These are phyloP conservation scores for Copsychus sechellarum DNA, from an alignment of 2,113 vertebrate genomes.

Conservation along the genomic window DNA sequence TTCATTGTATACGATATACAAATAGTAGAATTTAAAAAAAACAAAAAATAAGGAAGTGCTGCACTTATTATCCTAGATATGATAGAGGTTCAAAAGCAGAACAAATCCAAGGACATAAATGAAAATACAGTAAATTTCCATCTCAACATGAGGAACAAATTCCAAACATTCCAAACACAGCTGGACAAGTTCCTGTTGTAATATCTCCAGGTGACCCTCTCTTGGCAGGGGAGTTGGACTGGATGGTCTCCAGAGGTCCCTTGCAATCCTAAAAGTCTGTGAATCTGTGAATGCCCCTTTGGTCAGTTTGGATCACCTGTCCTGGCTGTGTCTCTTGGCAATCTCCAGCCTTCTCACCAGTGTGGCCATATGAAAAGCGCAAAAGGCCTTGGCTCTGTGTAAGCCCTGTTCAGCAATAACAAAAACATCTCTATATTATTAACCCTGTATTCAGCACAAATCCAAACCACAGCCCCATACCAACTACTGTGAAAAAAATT, in stretches of 20 bases:
- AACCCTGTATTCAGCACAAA: background rate
- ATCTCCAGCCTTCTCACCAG: background rate
- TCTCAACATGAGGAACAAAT: background rate
- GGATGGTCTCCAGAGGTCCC: background rate
- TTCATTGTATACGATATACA: background rate
- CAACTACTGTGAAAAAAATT: background rate
- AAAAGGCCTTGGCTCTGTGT: background rate
- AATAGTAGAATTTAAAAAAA: background rate
- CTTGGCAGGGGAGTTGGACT: background rate
- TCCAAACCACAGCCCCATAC: background rate
- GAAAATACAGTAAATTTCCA: background rate
- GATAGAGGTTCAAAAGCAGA: background rate
- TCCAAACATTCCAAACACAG: background rate
- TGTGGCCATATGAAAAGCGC: rapidly evolving
- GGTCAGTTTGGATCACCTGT: background rate
- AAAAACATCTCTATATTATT: background rate
- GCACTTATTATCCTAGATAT: background rate
- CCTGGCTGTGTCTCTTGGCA: background rate
- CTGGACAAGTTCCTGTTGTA: background rate
- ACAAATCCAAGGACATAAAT: background rate
- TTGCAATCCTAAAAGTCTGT: background rate
- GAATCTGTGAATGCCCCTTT: background rate
- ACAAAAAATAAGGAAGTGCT: background rate
- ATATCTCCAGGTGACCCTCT: background rate
- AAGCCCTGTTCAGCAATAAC: background rate